These are phyloP conservation scores for Labia minor DNA, from an alignment of 2,888 invertebrate species.

Conservation along the genomic window DNA sequence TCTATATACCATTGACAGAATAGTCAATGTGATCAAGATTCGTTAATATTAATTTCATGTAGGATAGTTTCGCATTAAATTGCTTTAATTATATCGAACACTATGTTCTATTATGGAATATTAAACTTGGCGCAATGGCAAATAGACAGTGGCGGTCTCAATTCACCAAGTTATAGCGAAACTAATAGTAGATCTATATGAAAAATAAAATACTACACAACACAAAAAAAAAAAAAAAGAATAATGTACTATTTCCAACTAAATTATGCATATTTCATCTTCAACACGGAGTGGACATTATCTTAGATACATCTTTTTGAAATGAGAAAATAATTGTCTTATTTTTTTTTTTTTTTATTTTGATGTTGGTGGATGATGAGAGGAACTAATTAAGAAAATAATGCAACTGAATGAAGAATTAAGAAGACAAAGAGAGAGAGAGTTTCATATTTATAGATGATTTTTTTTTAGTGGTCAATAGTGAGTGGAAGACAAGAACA, in stretches of 20 bases:
- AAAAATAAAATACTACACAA: too few relatives aligned
- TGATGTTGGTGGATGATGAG: too few relatives aligned
- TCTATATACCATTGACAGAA: conserved; percentile 4
- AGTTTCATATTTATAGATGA: too few relatives aligned
- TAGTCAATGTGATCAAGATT: conserved; percentile 13
- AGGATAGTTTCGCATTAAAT: conserved; percentile 13
- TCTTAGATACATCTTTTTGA: background rate
- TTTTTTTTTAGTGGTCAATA: too few relatives aligned
- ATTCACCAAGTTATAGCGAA: conserved; percentile 5
- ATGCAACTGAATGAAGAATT: too few relatives aligned
- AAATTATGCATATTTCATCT: background rate
- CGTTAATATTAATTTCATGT: conserved; percentile 13
- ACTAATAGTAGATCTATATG: background rate
- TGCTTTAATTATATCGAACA: conserved; percentile 13
- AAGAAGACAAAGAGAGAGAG: too few relatives aligned
- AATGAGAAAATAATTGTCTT: conserved; percentile 13
- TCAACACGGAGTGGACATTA: background rate
- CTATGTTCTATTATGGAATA: conserved; percentile 13
- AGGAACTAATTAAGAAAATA: conserved; percentile 2
- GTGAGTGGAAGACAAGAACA: too few relatives aligned
- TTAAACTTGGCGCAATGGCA: conserved; percentile 13
- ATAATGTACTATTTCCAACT: background rate
- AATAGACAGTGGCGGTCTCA: conserved; percentile 13
- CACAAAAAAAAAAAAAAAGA: too few relatives aligned
- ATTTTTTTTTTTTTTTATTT: too few relatives aligned